Base-by-base conservation (phyloP, 2,888 invertebrate genomes). In the Keiferia lycopersicella region DNA sequence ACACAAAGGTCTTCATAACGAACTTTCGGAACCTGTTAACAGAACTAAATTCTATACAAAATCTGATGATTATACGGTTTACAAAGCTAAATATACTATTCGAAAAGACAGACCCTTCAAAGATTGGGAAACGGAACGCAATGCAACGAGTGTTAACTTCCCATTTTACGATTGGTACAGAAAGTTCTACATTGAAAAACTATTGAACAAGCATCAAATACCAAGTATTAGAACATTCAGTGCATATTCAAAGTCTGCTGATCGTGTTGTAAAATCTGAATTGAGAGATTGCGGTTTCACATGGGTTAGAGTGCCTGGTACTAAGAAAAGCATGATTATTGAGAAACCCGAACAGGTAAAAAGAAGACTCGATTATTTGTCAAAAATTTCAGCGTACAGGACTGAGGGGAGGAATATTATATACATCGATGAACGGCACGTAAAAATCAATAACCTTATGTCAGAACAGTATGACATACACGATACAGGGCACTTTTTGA, bases 351-450 rank as follows among this genome's bases (percentile, higher is more conserved):
- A 41, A 38, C 45, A 22, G 16, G 45, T 60, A 14, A 16, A n/a
- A n/a, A 14, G 12, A n/a, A 22, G 45, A 45, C 30, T 45, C 14
- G 45, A 60, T 12, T 60, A 60, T 60, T 30, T 60, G 26, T 45
- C 60, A 6, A 45, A 60, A 26, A 22, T 60, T 26, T 20, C 60
- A 45, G 14, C 22, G 22, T 60, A 45, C 20, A 60, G 60, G 14
- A 14, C n/a, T 1, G 45, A 41, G 22, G 26, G 45, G 8, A 60
- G 16, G 45, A 26, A 45, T 45, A 60, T 60, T 8, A 22, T 60
- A 3, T 60, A 60, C 11, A 0, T 60, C 2, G 60, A 45, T 1
- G 45, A 45, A 14, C 45, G 26, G 1, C 14, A 8, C 8, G 12
- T 20, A n/a, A 16, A 1, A 7, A 0, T 7, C 1, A 14, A 22